phyloP scores from a whole-genome alignment of 2,113 vertebrate species.

The Platysteira castanea region DNA sequence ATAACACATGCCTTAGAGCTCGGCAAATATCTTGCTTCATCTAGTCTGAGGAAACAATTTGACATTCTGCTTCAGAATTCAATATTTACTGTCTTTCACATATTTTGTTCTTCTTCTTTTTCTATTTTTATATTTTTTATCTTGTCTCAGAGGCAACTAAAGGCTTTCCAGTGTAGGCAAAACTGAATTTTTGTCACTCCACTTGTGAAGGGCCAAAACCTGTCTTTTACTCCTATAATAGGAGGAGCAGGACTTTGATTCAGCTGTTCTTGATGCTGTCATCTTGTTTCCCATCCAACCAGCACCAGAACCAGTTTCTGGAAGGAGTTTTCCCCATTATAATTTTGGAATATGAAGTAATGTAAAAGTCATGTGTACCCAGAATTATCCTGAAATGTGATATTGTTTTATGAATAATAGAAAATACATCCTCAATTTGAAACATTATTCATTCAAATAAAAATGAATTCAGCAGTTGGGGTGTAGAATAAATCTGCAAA shows the following conservation, averaged over 20 bases:
- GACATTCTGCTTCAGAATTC: not conserved
- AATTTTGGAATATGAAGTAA: not conserved
- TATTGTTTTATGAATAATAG: not conserved
- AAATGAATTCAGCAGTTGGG: not conserved
- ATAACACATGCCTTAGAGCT: not conserved
- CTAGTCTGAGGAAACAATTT: not conserved
- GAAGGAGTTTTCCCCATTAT: not conserved
- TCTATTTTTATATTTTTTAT: not conserved
- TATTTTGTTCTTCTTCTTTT: not conserved
- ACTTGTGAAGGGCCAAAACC: rapidly evolving
- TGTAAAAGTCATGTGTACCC: not conserved
- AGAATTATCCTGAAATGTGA: not conserved
- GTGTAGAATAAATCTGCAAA: not conserved
- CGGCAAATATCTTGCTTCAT: not conserved
- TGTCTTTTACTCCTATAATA: rapidly evolving
- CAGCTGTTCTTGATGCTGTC: rapidly evolving
- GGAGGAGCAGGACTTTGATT: not conserved
- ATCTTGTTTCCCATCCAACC: not conserved
- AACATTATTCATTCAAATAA: not conserved
- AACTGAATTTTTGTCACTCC: not conserved
- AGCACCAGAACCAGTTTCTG: not conserved
- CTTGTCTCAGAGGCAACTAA: not conserved
- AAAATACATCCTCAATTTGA: not conserved
- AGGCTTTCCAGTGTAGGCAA: not conserved
- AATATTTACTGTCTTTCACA: not conserved